These are phyloP conservation scores for Trinorchestia longiramus DNA, from an alignment of 1,140 invertebrate genomes.

Conservation along the genomic window DNA sequence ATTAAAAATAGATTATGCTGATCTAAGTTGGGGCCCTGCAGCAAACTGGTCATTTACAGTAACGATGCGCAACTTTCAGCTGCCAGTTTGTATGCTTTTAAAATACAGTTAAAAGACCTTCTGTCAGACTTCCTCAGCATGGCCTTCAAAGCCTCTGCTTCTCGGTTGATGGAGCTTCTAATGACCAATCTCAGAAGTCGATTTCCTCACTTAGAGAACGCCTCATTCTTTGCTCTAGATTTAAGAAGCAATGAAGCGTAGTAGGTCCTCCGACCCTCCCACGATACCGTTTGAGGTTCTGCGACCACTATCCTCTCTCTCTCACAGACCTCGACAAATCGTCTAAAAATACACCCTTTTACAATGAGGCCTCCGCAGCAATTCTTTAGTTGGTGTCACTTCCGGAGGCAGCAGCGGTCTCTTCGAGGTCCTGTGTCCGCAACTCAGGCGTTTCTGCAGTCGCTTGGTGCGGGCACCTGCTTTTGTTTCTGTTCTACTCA, in stretches of 20 bases:
- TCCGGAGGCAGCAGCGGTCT: constrained; percentile 17
- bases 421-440: background rate
- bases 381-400: constrained; percentile 28
- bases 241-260: constrained; percentile 41
- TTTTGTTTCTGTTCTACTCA: background rate
- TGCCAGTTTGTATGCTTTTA: too few species aligned
- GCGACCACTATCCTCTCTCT: constrained; percentile 1
- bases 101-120: background rate
- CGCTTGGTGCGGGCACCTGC: background rate
- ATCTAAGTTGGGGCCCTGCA: background rate
- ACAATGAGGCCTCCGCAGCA: constrained; percentile 32
- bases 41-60: background rate
- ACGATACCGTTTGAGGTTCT: constrained; percentile 50
- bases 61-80: background rate
- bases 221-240: constrained; percentile 48
- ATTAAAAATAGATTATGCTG: background rate
- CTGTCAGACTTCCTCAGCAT: background rate
- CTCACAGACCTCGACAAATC: constrained; percentile 33
- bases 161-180: constrained; percentile 23
- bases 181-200: background rate
- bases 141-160: background rate
- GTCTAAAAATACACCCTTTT: constrained; percentile 50
- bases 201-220: constrained; percentile 24
- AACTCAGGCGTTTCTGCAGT: background rate
- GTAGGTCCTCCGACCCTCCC: constrained; percentile 12